Evolutionary conservation across 2,113 vertebrate species (phyloP), one percentile per base, ranked within the genome.

Genomic region (western clawed frog (Xenopus tropicalis)): DNA sequence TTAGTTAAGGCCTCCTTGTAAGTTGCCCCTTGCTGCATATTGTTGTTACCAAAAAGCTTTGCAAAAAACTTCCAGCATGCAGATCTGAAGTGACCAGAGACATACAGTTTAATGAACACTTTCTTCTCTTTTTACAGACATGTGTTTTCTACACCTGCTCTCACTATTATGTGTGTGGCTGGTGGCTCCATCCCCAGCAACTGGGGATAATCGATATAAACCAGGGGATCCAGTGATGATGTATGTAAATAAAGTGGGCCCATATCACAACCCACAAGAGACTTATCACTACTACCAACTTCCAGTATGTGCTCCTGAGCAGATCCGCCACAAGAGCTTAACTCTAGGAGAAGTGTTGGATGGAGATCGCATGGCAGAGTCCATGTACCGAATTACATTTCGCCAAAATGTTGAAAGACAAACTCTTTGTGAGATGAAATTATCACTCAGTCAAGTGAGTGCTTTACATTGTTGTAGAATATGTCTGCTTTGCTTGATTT

Each of bases 181-280:
- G 61, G 63, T 88, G 71, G 17, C 23, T 63, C 73, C 66, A 17
- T 56, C 24, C 83, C 86, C 9, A 74, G 77, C 79, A 7, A 82
- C 86, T 75, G 86, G 84, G 68, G 82, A 87, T 37, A 80, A 80
- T 37, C 88, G 83, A 79, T 96, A 93, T 80, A 90, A 93, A 75
- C 70, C 74, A 14, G 93, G 93, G 14, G 91, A 94, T 68, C 87
- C 89, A 0, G 92, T 97, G 57, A 88, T 90, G 77, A 83, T 97
- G 0, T 97, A 94, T 72, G 95, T 97, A 79, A 96, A 96, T 87
- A 97, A 96, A 90, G 95, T 97, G 66, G 95, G 95, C 3, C 94
- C 95, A 48, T 97, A 97, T 80, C 94, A 97, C 80, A 97, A 97
- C 78, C 95, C 95, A 20, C 94, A 96, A 79, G 95, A 97, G 86